Percentiles rank a stretch among this genome's conserved stretches.
phyloP scores from a whole-genome alignment of 2,797 vertebrate species.

The Sebastes reedi region DNA sequence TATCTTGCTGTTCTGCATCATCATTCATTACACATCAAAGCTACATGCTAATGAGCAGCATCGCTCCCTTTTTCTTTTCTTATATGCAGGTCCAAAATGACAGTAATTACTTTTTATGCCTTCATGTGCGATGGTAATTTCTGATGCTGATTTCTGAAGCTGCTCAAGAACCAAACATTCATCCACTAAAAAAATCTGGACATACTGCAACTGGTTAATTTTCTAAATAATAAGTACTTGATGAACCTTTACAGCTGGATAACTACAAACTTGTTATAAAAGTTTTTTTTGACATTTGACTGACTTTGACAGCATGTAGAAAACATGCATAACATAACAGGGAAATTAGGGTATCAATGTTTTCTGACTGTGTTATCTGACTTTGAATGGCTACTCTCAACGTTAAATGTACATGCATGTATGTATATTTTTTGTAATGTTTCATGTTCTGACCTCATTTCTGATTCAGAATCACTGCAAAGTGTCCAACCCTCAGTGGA shows the following conservation, averaged over 20 bases:
- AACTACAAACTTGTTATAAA: background rate
- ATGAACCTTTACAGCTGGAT: background rate
- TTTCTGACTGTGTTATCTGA: background rate
- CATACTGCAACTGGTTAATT: background rate
- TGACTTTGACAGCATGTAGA: background rate
- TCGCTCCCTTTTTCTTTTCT: background rate
- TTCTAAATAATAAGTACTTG: background rate
- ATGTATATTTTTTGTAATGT: background rate
- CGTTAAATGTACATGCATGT: background rate
- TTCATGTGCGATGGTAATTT: background rate
- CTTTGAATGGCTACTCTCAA: background rate
- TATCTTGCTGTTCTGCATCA: constrained; percentile 19
- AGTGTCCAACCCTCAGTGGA: constrained; percentile 94
- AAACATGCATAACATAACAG: background rate
- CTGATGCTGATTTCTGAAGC: background rate
- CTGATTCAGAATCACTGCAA: constrained; percentile 85
- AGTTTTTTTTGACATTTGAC: background rate
- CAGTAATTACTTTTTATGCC: constrained; percentile 6
- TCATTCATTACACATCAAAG: constrained; percentile 32
- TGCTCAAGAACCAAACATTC: background rate
- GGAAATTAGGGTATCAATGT: background rate
- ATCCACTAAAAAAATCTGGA: background rate
- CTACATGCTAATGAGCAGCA: constrained; percentile 21
- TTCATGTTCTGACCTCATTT: background rate
- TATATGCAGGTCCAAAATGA: background rate